Conservation (phyloP, 2,888 invertebrate species). For the Drosophila formosana region DNA sequence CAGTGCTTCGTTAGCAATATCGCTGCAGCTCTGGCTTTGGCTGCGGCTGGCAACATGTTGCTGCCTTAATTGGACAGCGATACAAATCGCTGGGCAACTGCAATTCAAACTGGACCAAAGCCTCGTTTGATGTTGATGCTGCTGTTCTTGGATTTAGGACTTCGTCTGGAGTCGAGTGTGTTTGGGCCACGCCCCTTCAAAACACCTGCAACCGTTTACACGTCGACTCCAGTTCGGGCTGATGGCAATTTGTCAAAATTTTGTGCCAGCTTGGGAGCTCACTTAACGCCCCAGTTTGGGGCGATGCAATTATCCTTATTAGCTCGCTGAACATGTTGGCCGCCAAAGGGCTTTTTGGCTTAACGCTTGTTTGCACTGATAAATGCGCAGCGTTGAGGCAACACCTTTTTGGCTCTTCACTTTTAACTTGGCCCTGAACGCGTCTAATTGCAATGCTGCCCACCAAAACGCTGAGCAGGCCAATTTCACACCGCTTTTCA, state of each 20-base stretch:
- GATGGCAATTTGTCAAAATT: slow-evolving; percentile 79
- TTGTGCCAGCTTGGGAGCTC: slow-evolving; percentile 26
- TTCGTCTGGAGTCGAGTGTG: slow-evolving; percentile 4
- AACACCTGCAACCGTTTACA: slow-evolving; percentile 79
- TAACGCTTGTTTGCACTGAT: slow-evolving; percentile 80
- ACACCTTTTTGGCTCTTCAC: slow-evolving; percentile 40
- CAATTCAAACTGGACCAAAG: slow-evolving; percentile 9
- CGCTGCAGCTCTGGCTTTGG: slow-evolving; percentile 16
- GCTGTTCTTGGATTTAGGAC: slow-evolving; percentile 2
- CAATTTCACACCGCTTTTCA: slow-evolving; percentile 77
- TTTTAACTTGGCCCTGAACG: slow-evolving; percentile 23
- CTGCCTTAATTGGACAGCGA: slow-evolving; percentile 77
- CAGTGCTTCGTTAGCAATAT: slow-evolving; percentile 79
- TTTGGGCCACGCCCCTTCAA: slow-evolving; percentile 66
- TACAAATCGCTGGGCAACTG: slow-evolving; percentile 64
- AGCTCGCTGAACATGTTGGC: slow-evolving; percentile 41
- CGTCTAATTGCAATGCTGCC: slow-evolving; percentile 66
- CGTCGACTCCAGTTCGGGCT: slow-evolving; percentile 62
- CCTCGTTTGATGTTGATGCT: neutral
- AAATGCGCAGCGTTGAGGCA: slow-evolving; percentile 66
- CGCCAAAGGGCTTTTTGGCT: slow-evolving; percentile 59
- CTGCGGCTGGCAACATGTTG: slow-evolving; percentile 56
- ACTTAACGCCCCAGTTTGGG: slow-evolving; percentile 70
- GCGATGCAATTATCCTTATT: slow-evolving; percentile 74
- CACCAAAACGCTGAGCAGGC: slow-evolving; percentile 40